Evolutionary conservation across 2,888 invertebrate genomes (phyloP).

Genomic region (Neelides folsomi): DNA sequence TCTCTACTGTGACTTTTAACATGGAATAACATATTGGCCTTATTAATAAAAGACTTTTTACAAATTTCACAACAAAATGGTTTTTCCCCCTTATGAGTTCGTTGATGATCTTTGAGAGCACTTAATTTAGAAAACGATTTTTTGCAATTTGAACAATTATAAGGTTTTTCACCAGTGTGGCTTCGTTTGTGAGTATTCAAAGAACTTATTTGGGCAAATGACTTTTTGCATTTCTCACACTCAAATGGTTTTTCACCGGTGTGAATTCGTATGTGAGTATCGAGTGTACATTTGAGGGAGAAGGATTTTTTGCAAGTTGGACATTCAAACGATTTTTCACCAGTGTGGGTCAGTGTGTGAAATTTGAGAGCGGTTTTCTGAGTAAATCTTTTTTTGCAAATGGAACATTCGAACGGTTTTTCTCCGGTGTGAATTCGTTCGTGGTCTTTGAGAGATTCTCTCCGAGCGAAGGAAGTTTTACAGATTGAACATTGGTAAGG

Average conservation of each 20-base stretch:
- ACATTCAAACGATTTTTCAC: constrained; percentile 3
- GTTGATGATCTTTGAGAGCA: not conserved
- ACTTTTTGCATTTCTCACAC: not conserved
- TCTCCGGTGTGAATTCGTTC: constrained; percentile 3
- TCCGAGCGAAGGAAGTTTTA: not conserved
- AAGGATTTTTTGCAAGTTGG: not conserved
- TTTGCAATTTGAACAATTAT: constrained; percentile 1
- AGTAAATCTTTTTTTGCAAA: not conserved
- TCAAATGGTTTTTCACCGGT: too few species aligned
- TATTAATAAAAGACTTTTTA: too few species aligned
- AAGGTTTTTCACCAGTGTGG: too few species aligned
- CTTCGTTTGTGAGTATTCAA: too few species aligned
- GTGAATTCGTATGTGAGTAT: not conserved
- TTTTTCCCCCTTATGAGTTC: not conserved
- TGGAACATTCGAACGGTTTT: not conserved
- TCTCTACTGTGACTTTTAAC: too few species aligned
- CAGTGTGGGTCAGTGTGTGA: not conserved
- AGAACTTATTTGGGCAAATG: too few species aligned
- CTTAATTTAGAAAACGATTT: not conserved
- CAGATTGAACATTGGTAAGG: not conserved
- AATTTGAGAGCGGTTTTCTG: not conserved
- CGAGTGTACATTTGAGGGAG: not conserved
- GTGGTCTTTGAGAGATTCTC: not conserved
- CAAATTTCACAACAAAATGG: too few species aligned
- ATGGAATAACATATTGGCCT: too few species aligned